phyloP scores from a whole-genome alignment of 2,888 invertebrate species.

The Alloscopus bannaensis region DNA sequence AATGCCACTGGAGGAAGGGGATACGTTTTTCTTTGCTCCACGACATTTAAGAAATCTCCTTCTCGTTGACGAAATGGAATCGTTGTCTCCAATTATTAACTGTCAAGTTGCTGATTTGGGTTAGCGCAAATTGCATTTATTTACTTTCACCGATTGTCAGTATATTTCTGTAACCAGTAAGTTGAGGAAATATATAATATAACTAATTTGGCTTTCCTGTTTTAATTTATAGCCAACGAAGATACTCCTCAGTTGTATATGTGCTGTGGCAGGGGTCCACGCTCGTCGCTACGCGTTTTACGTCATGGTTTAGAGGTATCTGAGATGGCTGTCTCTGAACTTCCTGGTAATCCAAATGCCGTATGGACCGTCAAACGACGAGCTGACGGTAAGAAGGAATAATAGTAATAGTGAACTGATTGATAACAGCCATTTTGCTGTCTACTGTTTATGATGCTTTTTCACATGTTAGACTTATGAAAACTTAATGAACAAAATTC shows the following conservation, averaged over 20 bases:
- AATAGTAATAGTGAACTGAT: background rate
- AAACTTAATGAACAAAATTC: slow-evolving; percentile 33
- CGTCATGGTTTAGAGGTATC: slow-evolving; percentile 98
- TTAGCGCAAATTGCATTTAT: slow-evolving; percentile 68
- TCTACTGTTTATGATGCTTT: slow-evolving; percentile 64
- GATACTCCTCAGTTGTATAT: slow-evolving; percentile 99
- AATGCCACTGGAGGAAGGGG: slow-evolving; percentile 98
- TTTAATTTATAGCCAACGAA: slow-evolving; percentile 85
- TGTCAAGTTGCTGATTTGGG: slow-evolving; percentile 90
- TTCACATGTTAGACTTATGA: slow-evolving; percentile 73
- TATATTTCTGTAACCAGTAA: slow-evolving; percentile 2
- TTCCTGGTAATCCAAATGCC: slow-evolving; percentile 99
- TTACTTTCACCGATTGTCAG: background rate
- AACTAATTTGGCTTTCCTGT: background rate
- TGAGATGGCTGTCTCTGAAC: slow-evolving; percentile 99
- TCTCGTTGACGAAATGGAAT: slow-evolving; percentile 97
- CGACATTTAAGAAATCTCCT: slow-evolving; percentile 94
- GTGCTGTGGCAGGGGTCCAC: slow-evolving; percentile 95
- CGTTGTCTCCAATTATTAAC: slow-evolving; percentile 91
- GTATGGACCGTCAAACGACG: slow-evolving; percentile 99
- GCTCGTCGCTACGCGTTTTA: slow-evolving; percentile 93
- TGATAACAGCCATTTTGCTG: background rate
- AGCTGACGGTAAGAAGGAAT: slow-evolving; percentile 90
- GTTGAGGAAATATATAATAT: background rate
- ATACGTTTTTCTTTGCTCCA: slow-evolving; percentile 99